phyloP scores from a whole-genome alignment of 37 sponge, comb jelly and placozoan species.

The Bolinopsis microptera region DNA sequence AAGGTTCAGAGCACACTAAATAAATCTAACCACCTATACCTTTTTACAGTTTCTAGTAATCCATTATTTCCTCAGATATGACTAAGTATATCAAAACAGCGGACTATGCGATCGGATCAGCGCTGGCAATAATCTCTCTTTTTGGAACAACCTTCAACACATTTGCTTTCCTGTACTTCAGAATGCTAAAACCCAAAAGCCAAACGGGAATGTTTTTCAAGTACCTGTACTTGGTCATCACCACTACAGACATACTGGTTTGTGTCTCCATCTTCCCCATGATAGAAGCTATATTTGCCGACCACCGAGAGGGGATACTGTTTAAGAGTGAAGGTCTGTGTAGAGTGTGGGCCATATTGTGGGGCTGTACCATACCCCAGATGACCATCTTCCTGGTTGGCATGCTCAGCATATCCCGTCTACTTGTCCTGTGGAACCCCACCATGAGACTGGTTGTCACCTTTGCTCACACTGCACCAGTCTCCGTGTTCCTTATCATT shows the following conservation, averaged over 20 bases:
- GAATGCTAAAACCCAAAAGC: background rate
- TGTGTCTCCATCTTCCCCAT: background rate
- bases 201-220: background rate
- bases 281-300: background rate
- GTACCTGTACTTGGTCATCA: conserved; percentile 15
- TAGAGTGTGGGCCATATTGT: background rate
- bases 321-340: background rate
- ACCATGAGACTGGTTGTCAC: background rate
- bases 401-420: conserved; percentile 38
- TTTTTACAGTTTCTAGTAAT: too few relatives aligned
- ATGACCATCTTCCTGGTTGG: conserved; percentile 59
- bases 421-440: background rate
- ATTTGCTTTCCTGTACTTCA: conserved; percentile 2
- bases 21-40: too few relatives aligned
- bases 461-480: background rate
- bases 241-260: background rate
- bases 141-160: background rate
- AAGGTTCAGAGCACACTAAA: too few relatives aligned
- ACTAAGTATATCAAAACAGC: background rate
- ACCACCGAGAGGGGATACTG: background rate
- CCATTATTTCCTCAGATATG: background rate
- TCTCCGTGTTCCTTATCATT: background rate
- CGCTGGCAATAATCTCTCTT: background rate
- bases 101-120: background rate
- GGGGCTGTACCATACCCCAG: conserved; percentile 34